Base-by-base conservation (phyloP, 1,140 invertebrate species). In the Pygmarrhopalites habei region DNA sequence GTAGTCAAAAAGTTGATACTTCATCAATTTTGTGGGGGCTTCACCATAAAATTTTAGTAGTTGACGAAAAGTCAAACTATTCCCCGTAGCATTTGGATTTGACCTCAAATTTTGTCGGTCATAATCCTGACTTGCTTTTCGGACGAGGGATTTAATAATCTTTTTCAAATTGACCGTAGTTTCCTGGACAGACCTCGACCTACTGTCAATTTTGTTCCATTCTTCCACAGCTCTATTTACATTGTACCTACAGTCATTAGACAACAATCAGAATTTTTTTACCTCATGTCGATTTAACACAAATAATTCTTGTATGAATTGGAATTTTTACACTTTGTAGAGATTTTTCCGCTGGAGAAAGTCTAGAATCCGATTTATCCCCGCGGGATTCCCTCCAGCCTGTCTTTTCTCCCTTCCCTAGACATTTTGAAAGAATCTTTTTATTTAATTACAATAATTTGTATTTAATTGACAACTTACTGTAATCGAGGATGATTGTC, bases 31-130 rank as follows among this genome's bases (percentile, higher is more conserved):
- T 30, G 53, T 5, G 19, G 53, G 17, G 10, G 53, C 53, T 56
- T 56, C 53, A 3, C 32, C 53, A 21, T 12, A 56, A 28, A 56
- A 56, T 26, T 56, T 56, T 3, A 56, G 53, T 19, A 41, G 14
- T 2, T 14, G 12, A 3, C 53, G 53, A n/a, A 56, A 56, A 14
- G 39, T 41, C 10, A 56, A n/a, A 25, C 29, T 35, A 21, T 56
- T 56, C 12, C 53, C 53, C 3, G 53, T 56, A 14, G 30, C 30
- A 25, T 56, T 56, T 28, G 17, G 3, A 32, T 4, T 41, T 41
- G 28, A 3, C 15, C 32, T 35, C 32, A 35, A 7, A 5, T 28
- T 32, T 28, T 56, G 53, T 15, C 29, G 15, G 3, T 19, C 29
- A 23, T 56, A 56, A 10, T 56, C 53, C 2, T 3, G 29, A 10